Evolutionary conservation across 2,797 vertebrate species (phyloP).

Genomic region (Kryptopterus vitreolus): DNA sequence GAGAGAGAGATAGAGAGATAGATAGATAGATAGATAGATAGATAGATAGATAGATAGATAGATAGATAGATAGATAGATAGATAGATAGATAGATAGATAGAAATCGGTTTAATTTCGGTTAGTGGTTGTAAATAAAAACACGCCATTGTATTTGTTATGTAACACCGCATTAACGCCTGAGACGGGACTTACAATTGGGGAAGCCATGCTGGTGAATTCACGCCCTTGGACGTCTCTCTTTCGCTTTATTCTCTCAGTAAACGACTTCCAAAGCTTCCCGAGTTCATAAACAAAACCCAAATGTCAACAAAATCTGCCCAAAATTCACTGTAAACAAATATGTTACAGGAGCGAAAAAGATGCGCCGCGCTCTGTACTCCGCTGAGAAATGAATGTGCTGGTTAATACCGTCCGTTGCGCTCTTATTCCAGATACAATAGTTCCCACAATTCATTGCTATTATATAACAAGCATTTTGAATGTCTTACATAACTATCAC

Average conservation of each 20-base stretch:
- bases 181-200: slow-evolving; percentile 64
- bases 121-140: not conserved
- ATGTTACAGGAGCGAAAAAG: too few relatives aligned
- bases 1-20: too few relatives aligned
- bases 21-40: too few relatives aligned
- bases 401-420: not conserved
- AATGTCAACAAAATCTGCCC: too few relatives aligned
- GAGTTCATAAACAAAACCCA: not conserved
- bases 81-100: too few relatives aligned
- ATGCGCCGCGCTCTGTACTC: too few relatives aligned
- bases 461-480: not conserved
- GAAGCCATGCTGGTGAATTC: slow-evolving; percentile 60
- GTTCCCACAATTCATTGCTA: slow-evolving; percentile 17
- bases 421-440: not conserved
- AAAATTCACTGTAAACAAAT: too few relatives aligned
- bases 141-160: too few relatives aligned
- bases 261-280: not conserved
- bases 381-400: not conserved
- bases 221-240: not conserved
- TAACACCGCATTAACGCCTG: too few relatives aligned
- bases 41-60: too few relatives aligned
- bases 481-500: too few relatives aligned
- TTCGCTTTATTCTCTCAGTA: not conserved
- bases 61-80: too few relatives aligned
- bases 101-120: not conserved